A percentile compares a stretch with the other conserved stretches of the same genome.
phyloP scores from a whole-genome alignment of 2,888 invertebrate genomes.

The Pelosia muscerda region DNA sequence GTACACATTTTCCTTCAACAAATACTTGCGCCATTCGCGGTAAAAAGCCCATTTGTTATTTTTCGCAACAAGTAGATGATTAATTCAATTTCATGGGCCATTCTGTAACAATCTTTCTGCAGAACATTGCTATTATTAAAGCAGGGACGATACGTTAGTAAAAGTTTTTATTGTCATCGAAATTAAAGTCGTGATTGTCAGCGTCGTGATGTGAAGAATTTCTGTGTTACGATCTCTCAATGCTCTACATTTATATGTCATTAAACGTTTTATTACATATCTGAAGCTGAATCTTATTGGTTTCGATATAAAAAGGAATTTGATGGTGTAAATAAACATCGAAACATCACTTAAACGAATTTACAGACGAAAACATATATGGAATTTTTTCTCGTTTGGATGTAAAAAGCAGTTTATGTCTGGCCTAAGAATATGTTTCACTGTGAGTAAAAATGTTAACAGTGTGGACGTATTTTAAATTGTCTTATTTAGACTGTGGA shows the following conservation, averaged over 20 bases:
- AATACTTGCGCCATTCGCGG: background rate
- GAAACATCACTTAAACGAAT: slow-evolving; percentile 39
- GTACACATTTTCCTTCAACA: slow-evolving; percentile 18
- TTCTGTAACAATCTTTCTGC: slow-evolving; percentile 60
- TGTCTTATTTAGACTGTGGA: slow-evolving; percentile 7
- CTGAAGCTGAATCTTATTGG: slow-evolving; percentile 30
- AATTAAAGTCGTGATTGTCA: slow-evolving; percentile 53
- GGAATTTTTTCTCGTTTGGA: slow-evolving; percentile 21
- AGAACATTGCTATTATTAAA: slow-evolving; percentile 48
- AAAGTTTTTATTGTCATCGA: slow-evolving; percentile 49
- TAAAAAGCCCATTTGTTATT: slow-evolving; percentile 20
- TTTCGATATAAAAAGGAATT: slow-evolving; percentile 28
- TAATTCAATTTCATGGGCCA: slow-evolving; percentile 65
- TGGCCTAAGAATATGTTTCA: slow-evolving; percentile 11
- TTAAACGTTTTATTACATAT: slow-evolving; percentile 46
- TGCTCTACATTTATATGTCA: slow-evolving; percentile 44
- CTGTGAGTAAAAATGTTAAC: slow-evolving; percentile 6
- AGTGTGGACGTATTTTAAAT: slow-evolving; percentile 6
- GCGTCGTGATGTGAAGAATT: slow-evolving; percentile 47
- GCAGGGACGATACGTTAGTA: slow-evolving; percentile 48
- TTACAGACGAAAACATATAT: slow-evolving; percentile 29
- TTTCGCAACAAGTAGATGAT: slow-evolving; percentile 37
- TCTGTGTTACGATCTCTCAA: slow-evolving; percentile 49
- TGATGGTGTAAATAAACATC: slow-evolving; percentile 44
- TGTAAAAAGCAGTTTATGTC: slow-evolving; percentile 24